Evolutionary conservation across 2,797 vertebrate species (phyloP).

Genomic region (Neosilurus hyrtlii): DNA sequence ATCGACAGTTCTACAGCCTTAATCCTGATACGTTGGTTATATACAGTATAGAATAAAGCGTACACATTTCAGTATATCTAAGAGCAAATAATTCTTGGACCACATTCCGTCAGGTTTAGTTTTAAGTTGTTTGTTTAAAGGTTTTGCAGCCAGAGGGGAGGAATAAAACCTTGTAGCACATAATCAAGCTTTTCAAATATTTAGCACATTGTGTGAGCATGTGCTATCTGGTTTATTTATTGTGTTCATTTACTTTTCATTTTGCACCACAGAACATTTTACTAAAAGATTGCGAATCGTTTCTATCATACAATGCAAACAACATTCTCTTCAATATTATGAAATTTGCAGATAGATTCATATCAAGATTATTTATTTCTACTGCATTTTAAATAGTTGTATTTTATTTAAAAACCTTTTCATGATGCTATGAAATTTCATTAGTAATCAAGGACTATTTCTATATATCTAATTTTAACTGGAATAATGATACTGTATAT

Average conservation of each 20-base stretch:
- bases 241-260: not conserved
- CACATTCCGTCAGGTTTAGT: not conserved
- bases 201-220: not conserved
- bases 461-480: not conserved
- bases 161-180: not conserved
- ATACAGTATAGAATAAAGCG: not conserved
- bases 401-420: not conserved
- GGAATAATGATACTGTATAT: no score
- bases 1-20: not conserved
- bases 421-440: not conserved
- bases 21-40: not conserved
- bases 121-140: not conserved
- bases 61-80: not conserved
- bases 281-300: not conserved
- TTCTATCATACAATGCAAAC: not conserved
- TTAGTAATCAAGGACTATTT: not conserved
- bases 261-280: not conserved
- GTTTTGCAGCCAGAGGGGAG: not conserved
- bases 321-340: not conserved
- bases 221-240: not conserved
- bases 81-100: not conserved
- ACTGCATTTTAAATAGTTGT: not conserved
- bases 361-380: not conserved
- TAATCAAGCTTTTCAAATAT: conserved; percentile 13
- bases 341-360: not conserved